Conservation (phyloP, 2,888 invertebrate genomes). For the Idaea biselata region DNA sequence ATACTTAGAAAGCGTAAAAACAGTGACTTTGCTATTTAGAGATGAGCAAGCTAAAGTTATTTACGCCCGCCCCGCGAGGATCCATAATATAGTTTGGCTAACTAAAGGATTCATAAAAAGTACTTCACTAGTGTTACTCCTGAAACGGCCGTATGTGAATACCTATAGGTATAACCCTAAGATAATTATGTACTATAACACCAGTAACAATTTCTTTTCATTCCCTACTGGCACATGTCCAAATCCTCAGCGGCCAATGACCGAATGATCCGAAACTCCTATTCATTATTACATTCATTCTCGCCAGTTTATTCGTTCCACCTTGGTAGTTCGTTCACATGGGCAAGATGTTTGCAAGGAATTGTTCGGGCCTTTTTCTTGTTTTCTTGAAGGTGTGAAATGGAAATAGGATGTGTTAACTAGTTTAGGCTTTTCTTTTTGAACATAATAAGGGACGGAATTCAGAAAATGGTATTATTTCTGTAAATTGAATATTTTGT, state of each 20-base stretch:
- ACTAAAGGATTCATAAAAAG: neutral
- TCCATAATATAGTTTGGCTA: neutral
- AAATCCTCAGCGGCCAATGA: constrained; percentile 27
- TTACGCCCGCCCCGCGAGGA: neutral
- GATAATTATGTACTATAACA: neutral
- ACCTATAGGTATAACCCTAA: neutral
- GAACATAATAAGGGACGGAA: too few species aligned
- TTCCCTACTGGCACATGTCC: constrained; percentile 23
- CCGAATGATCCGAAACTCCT: constrained; percentile 21
- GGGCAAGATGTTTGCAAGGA: neutral
- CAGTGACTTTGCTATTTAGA: too few species aligned
- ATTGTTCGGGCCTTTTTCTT: neutral
- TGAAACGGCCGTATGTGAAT: neutral
- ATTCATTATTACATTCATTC: constrained; percentile 24
- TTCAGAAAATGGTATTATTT: too few species aligned
- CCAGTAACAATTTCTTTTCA: constrained; percentile 12
- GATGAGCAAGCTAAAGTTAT: too few species aligned
- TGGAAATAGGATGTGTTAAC: neutral
- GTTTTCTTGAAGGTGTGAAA: neutral
- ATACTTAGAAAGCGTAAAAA: too few species aligned
- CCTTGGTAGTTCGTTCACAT: neutral
- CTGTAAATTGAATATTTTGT: neutral
- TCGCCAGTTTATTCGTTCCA: neutral
- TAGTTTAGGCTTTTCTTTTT: neutral
- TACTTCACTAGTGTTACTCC: neutral